These are phyloP conservation scores for Pseudopodoces humilis DNA, from an alignment of 2,113 vertebrate species.

Conservation along the genomic window DNA sequence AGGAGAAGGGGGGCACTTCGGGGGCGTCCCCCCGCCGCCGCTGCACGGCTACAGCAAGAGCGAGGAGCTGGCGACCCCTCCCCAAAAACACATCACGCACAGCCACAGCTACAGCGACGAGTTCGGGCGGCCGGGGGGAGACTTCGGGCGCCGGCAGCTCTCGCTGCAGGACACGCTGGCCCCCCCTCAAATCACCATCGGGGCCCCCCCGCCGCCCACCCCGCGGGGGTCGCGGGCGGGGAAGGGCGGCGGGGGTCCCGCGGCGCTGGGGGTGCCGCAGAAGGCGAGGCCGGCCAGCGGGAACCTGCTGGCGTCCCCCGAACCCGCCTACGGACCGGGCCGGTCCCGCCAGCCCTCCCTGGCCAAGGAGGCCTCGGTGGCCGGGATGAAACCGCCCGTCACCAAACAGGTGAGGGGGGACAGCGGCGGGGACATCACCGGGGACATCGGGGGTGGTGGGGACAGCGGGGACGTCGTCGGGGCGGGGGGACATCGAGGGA, in stretches of 20 bases:
- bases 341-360: background rate
- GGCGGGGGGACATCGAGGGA: too few relatives aligned
- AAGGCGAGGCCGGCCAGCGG: background rate
- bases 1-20: background rate
- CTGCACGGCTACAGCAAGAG: background rate
- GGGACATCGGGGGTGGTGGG: too few relatives aligned
- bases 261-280: too few relatives aligned
- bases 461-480: background rate
- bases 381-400: background rate
- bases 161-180: too few relatives aligned
- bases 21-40: background rate
- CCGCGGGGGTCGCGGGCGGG: too few relatives aligned
- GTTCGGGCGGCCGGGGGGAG: background rate
- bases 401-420: background rate
- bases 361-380: background rate
- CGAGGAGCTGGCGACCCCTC: background rate
- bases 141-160: background rate
- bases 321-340: background rate
- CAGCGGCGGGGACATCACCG: too few relatives aligned
- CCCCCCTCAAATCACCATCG: too few relatives aligned
- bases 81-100: background rate
- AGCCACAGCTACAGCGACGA: background rate
- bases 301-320: background rate
- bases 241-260: too few relatives aligned
- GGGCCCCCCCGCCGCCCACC: too few relatives aligned